A percentile compares a stretch with the other conserved stretches of the same genome.
Evolutionary conservation across 2,888 invertebrate genomes (phyloP).

Genomic region (Alloplasta piceator): DNA sequence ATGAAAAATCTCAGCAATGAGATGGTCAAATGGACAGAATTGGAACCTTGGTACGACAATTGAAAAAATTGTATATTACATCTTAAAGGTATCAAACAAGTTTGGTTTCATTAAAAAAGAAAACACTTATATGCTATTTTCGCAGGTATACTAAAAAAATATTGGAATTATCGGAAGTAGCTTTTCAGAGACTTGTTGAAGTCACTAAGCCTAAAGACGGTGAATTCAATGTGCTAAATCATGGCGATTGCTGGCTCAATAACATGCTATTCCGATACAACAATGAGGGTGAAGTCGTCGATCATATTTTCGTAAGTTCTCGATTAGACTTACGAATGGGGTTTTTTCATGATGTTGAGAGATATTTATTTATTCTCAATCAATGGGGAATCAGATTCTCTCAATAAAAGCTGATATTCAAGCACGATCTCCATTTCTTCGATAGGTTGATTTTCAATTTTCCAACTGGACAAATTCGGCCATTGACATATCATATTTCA

Average conservation of each 20-base stretch:
- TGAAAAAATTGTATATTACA: background rate
- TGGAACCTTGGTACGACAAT: conserved; percentile 68
- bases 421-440: conserved; percentile 66
- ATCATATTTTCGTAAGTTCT: conserved; percentile 30
- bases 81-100: background rate
- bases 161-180: conserved; percentile 12
- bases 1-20: conserved; percentile 60
- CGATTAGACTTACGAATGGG: too few relatives aligned
- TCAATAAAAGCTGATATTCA: background rate
- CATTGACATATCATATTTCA: conserved; percentile 83
- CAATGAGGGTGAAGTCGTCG: conserved; percentile 66
- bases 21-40: conserved; percentile 71
- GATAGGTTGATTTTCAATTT: conserved; percentile 84
- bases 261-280: conserved; percentile 79
- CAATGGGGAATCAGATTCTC: too few relatives aligned
- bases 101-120: background rate
- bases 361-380: too few relatives aligned
- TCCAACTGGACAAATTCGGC: conserved; percentile 81
- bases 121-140: background rate
- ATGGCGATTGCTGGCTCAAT: conserved; percentile 79
- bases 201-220: conserved; percentile 54
- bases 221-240: conserved; percentile 78
- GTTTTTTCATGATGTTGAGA: too few relatives aligned
- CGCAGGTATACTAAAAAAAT: conserved; percentile 33
- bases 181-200: conserved; percentile 26